Base-by-base conservation (phyloP, 2,888 invertebrate species). In the Amiota minor region DNA sequence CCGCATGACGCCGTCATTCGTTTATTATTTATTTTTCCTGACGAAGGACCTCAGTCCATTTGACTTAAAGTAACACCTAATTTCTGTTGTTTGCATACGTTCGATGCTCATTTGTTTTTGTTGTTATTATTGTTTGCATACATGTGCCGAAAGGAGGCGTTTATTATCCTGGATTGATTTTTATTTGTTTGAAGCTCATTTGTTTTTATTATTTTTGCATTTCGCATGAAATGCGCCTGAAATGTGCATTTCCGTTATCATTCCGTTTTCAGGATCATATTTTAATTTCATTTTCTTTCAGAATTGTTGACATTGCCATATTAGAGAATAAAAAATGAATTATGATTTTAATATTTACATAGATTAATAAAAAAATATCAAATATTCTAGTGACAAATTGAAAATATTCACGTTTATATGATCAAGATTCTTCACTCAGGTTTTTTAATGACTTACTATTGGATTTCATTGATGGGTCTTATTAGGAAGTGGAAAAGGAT, bases 1-100 rank as follows among this genome's bases (percentile, higher is more conserved):
- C 72, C 76, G 62, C 70, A 75, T 75, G 73, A 73, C 77, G 72
- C 75, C 76, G 75, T 74, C 75, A 76, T 11, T 16, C 64, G 14
- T 12, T 79, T 78, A 78, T 80, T 80, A 74, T 76, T 72, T 73
- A 76, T 35, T 69, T 61, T 61, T 35, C 70, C 72, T 62, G 61
- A 67, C 50, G 16, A 62, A 49, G 16, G 65, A 53, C 56, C 23
- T 35, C 35, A 35, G 2, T 35, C 35, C 35, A n/a, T 35, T 35
- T 35, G 35, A 35, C 35, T 35, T 35, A 35, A 35, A 35, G 6
- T 61, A 16, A 46, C 64, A 16, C 1, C 12, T n/a, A 50, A 50
- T 50, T 64, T 64, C 10, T 9, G 18, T 47, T 47, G 47, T 65
- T 59, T 65, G n/a, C 9, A 47, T 23, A 65, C 65, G 12, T 47